Evolutionary conservation across 1,140 invertebrate genomes (phyloP).

Genomic region (Lethrus apterus): DNA sequence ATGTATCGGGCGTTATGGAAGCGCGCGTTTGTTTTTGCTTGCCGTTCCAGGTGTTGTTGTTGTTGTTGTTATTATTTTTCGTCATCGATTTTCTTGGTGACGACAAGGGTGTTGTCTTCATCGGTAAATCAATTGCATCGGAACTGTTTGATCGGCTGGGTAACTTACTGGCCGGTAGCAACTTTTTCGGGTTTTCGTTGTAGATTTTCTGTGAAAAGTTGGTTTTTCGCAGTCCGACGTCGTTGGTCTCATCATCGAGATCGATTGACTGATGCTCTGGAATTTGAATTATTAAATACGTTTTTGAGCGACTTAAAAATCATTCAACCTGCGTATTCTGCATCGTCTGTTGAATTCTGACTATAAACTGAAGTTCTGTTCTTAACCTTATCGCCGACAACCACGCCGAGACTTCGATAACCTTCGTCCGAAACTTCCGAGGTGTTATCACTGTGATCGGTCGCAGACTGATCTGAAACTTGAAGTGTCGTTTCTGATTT

Average conservation of each 20-base stretch:
- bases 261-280: slow-evolving; percentile 37
- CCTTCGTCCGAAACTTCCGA: slow-evolving; percentile 83
- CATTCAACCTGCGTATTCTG: slow-evolving; percentile 54
- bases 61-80: slow-evolving; percentile 46
- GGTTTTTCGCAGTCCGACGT: slow-evolving; percentile 59
- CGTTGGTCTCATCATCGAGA: slow-evolving; percentile 55
- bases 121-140: slow-evolving; percentile 31
- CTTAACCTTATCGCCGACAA: slow-evolving; percentile 47
- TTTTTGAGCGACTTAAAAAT: slow-evolving; percentile 12
- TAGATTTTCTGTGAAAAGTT: slow-evolving; percentile 51
- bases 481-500: slow-evolving; percentile 34
- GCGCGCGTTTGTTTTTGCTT: slow-evolving; percentile 49
- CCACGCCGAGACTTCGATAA: slow-evolving; percentile 69
- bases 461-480: slow-evolving; percentile 37
- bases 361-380: slow-evolving; percentile 56
- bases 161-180: slow-evolving; percentile 31
- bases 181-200: slow-evolving; percentile 42
- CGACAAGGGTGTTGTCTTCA: slow-evolving; percentile 39
- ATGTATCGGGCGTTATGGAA: slow-evolving; percentile 58
- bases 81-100: slow-evolving; percentile 43
- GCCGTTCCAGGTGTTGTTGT: slow-evolving; percentile 50
- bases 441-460: slow-evolving; percentile 66
- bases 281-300: slow-evolving; percentile 12
- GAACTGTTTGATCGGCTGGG: slow-evolving; percentile 26
- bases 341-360: slow-evolving; percentile 59